Percentiles rank a stretch among this genome's conserved stretches.
phyloP scores from a whole-genome alignment of 2,888 invertebrate genomes.

The Aporophyla nigra region DNA sequence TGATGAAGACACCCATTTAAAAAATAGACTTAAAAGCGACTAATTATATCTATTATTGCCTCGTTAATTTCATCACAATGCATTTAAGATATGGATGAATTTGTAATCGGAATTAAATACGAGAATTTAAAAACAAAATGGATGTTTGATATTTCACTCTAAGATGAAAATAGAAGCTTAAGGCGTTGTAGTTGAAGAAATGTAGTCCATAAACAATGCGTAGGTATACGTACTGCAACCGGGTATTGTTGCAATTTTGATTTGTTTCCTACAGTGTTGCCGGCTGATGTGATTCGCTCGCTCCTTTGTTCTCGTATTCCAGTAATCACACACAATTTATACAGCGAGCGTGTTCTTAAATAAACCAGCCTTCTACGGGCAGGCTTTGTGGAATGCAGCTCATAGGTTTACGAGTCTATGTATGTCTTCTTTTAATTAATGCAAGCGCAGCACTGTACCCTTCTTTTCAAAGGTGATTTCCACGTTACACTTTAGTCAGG shows the following conservation, averaged over 20 bases:
- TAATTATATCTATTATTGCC: neutral
- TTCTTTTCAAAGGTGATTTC: constrained; percentile 27
- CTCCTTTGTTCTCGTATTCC: constrained; percentile 68
- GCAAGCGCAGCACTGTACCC: constrained; percentile 20
- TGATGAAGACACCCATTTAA: neutral
- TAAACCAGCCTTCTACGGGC: constrained; percentile 29
- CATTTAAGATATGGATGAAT: constrained; percentile 6
- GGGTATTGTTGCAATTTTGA: constrained; percentile 65
- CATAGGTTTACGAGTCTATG: constrained; percentile 33
- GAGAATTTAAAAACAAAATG: neutral
- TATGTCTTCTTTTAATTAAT: constrained; percentile 56
- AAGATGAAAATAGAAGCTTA: constrained; percentile 24
- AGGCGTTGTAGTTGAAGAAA: constrained; percentile 33
- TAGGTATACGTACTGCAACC: constrained; percentile 35
- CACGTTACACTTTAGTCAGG: constrained; percentile 10
- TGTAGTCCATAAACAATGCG: constrained; percentile 41
- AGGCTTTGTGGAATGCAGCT: constrained; percentile 28
- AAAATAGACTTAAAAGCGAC: neutral
- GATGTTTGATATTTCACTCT: constrained; percentile 10
- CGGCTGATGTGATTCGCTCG: constrained; percentile 41
- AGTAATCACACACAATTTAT: constrained; percentile 71
- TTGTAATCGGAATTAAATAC: neutral
- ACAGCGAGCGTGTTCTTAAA: constrained; percentile 53
- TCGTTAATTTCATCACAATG: neutral
- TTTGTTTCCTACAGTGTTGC: constrained; percentile 54